phyloP scores from a whole-genome alignment of 2,113 vertebrate species.

The Haliaeetus leucogaster region DNA sequence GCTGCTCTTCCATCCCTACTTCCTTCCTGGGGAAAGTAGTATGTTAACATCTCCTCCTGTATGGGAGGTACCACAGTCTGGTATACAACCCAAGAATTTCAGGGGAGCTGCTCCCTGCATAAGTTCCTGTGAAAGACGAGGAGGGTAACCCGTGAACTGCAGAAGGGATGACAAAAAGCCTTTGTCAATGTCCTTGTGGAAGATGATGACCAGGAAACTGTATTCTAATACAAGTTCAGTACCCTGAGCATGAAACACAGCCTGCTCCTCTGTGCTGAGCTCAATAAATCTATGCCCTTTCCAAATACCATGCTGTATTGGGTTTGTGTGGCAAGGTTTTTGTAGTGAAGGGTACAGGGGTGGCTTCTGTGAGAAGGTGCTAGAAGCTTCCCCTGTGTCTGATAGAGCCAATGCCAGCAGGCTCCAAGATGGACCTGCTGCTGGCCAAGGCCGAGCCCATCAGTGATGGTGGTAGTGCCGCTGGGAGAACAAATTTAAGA shows the following conservation, averaged over 20 bases:
- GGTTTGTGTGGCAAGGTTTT: not conserved
- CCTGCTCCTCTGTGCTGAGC: not conserved
- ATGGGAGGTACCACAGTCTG: not conserved
- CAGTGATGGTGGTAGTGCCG: rapidly evolving
- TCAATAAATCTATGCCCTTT: not conserved
- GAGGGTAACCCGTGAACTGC: not conserved
- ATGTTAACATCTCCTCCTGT: not conserved
- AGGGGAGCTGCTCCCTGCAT: not conserved
- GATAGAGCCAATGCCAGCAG: rapidly evolving
- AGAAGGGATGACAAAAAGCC: not conserved
- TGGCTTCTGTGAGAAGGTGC: not conserved
- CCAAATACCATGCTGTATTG: not conserved
- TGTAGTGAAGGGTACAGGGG: rapidly evolving
- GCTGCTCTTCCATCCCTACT: not conserved
- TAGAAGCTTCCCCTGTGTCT: not conserved
- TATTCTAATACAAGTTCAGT: not conserved
- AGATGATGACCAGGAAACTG: not conserved
- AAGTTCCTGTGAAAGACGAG: not conserved
- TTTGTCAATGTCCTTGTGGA: not conserved
- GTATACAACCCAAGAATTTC: rapidly evolving
- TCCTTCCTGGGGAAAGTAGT: not conserved
- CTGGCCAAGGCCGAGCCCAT: rapidly evolving
- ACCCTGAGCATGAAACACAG: not conserved
- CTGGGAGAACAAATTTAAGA: not conserved
- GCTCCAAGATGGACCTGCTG: rapidly evolving